phyloP scores from a whole-genome alignment of 2,888 invertebrate species.

The Nesidiocoris tenuis region DNA sequence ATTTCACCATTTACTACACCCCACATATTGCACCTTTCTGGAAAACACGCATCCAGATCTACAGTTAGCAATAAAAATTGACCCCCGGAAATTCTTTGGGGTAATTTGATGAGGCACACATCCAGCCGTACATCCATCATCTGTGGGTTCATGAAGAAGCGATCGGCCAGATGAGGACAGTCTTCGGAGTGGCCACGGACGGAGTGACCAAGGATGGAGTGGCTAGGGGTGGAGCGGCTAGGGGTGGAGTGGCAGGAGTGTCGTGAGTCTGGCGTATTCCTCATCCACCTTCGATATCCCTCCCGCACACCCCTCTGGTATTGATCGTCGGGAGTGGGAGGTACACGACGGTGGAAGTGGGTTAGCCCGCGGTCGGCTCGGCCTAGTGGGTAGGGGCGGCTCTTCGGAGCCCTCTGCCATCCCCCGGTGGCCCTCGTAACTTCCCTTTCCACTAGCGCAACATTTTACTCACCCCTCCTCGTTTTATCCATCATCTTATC shows the following conservation, averaged over 20 bases:
- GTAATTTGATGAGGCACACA: too few relatives aligned
- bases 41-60: too few relatives aligned
- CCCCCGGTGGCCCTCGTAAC: not conserved
- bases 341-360: conserved; percentile 25
- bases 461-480: conserved; percentile 26
- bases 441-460: conserved; percentile 25
- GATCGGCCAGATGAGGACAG: too few relatives aligned
- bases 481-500: not conserved
- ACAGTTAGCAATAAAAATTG: too few relatives aligned
- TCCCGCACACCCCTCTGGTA: conserved; percentile 2
- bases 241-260: not conserved
- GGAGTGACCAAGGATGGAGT: too few relatives aligned
- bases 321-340: conserved; percentile 31
- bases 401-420: not conserved
- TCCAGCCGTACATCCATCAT: too few relatives aligned
- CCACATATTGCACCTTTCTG: too few relatives aligned
- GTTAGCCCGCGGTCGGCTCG: conserved; percentile 40
- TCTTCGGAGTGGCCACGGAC: too few relatives aligned
- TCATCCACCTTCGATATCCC: not conserved
- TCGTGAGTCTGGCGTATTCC: conserved; percentile 19
- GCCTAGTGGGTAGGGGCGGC: not conserved
- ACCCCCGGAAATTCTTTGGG: too few relatives aligned
- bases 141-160: too few relatives aligned
- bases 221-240: too few relatives aligned
- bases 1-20: too few relatives aligned